Conservation (phyloP, 2,113 vertebrate genomes). For the Syngnathus floridae region DNA sequence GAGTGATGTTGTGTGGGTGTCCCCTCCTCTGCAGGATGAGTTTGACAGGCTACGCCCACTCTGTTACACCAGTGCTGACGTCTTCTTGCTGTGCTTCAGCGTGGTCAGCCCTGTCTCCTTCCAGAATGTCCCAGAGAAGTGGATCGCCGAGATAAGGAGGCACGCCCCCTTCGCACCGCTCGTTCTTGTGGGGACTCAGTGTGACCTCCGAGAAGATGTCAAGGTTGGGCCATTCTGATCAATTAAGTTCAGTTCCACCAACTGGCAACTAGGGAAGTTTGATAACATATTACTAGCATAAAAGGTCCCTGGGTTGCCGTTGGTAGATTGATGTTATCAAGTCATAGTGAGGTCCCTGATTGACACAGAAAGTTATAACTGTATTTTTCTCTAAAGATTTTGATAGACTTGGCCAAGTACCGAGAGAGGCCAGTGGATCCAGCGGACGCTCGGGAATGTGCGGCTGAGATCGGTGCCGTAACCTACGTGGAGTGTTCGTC, state of each 20-base stretch:
- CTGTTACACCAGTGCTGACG: conserved; percentile 89
- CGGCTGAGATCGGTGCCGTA: conserved; percentile 77
- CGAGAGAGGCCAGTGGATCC: conserved; percentile 81
- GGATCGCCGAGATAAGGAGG: conserved; percentile 86
- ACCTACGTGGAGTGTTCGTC: conserved; percentile 91
- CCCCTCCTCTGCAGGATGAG: conserved; percentile 76
- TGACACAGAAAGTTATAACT: not conserved
- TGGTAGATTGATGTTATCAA: too few relatives aligned
- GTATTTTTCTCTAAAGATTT: conserved; percentile 58
- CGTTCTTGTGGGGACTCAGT: conserved; percentile 89
- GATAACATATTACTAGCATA: too few relatives aligned
- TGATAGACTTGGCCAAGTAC: conserved; percentile 89
- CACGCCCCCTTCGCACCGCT: conserved; percentile 83
- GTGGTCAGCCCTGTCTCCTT: conserved; percentile 91
- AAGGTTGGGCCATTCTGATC: conserved; percentile 59
- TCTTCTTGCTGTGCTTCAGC: conserved; percentile 94
- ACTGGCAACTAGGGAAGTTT: too few relatives aligned
- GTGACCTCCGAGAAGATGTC: conserved; percentile 88
- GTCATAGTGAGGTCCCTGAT: not conserved
- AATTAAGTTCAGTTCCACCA: not conserved
- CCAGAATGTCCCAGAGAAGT: conserved; percentile 90
- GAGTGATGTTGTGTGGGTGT: not conserved
- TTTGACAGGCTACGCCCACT: conserved; percentile 92
- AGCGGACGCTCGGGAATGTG: conserved; percentile 77
- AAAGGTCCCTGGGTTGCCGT: too few relatives aligned